These are phyloP conservation scores for Reticulitermes speratus DNA, from an alignment of 1,140 invertebrate genomes.

Conservation along the genomic window DNA sequence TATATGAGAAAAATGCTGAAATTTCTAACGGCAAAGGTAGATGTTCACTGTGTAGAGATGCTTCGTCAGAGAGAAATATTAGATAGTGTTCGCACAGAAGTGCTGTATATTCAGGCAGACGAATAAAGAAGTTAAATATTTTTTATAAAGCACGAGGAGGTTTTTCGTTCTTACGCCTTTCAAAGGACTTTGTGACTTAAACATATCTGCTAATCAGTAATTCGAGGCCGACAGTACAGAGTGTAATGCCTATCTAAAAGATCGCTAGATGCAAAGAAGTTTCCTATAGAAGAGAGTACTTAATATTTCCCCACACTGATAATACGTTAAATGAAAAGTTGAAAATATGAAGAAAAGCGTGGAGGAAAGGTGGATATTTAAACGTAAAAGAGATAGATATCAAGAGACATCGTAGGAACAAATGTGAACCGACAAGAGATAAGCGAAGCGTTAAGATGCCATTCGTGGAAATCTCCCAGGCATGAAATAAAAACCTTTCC, in stretches of 20 bases:
- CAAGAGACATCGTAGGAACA: background rate
- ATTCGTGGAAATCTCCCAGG: background rate
- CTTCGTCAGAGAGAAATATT: too few species aligned
- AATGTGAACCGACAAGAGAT: conserved; percentile 9
- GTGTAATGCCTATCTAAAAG: background rate
- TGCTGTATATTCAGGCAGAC: too few species aligned
- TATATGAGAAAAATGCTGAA: too few species aligned
- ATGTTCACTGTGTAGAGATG: too few species aligned
- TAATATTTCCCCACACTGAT: background rate
- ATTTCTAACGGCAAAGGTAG: too few species aligned
- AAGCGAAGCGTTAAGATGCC: conserved; percentile 14
- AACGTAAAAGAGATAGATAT: background rate
- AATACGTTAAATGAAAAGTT: background rate
- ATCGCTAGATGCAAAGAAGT: background rate
- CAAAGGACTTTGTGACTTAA: background rate
- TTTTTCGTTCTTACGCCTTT: background rate
- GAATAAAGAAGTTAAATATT: background rate
- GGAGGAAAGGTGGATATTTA: background rate
- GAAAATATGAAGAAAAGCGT: background rate
- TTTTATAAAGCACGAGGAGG: background rate
- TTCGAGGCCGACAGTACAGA: background rate
- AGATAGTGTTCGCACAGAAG: too few species aligned
- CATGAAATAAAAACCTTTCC: conserved; percentile 19
- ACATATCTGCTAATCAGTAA: background rate
- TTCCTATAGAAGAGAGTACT: background rate